Evolutionary conservation across 2,113 vertebrate genomes (phyloP), one percentile per base, ranked within the genome.

Genomic region (Melanotaenia duboulayi): DNA sequence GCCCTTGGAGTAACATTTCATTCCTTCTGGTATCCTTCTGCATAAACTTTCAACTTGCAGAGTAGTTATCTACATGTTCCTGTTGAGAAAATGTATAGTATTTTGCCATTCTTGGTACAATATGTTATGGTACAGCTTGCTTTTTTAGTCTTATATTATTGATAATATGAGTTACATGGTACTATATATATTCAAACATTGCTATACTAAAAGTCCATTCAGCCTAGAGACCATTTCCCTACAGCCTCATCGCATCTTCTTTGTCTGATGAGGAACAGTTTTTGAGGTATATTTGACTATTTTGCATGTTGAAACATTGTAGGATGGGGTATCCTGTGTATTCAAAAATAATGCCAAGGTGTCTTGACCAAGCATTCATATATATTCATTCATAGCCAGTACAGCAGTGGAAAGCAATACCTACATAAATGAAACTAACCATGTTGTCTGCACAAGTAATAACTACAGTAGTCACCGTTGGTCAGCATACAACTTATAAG

Each of bases 331-430:
- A 19, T 46, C 14, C 20, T 25, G 14, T 44, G 14, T 22, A 5
- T 40, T 42, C 42, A 24, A 22, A 10, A 28, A 24, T 19, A 9
- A 46, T 10, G 42, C 16, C 59, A 62, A 25, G 40, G 58, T 12
- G 4, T 60, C 40, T 17, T 46, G 40, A 62, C 14, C 40, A 48
- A 48, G 17, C 17, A 48, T 42, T 11, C 37, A 42, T 13, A 42
- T 42, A 13, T 42, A 42, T 42, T 10, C 13, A 13, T 17, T 44
- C 16, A 16, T 16, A 44, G 14, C 16, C 4, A 44, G 14, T 13
- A 44, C 42, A 14, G 42, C 72, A 74, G 56, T 66, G 37, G 46
- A 77, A 80, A 83, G 69, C 46, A 58, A 40, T 19, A 78, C 64
- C 76, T 57, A 50, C 37, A 71, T 72, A 73, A 79, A 13, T n/a